Conservation (phyloP, 2,888 invertebrate species). For the Agrochola litura region DNA sequence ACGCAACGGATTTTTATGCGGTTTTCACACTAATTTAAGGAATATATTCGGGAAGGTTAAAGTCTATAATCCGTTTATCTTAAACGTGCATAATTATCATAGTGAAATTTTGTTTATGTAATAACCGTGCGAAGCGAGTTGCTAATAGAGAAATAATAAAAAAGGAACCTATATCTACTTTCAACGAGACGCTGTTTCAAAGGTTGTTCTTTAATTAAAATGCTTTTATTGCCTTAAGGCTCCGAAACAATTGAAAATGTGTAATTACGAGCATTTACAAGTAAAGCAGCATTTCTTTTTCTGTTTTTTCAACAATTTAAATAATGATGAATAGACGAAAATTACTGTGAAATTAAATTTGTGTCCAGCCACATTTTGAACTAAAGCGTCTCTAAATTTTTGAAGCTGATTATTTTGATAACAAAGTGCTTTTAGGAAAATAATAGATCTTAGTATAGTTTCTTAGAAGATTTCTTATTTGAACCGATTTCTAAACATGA, state of each 20-base stretch:
- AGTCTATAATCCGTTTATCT: too few species aligned
- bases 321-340: background rate
- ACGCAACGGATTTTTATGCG: too few species aligned
- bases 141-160: background rate
- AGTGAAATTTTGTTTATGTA: too few species aligned
- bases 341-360: background rate
- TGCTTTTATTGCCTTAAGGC: background rate
- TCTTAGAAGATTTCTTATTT: background rate
- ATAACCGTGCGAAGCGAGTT: background rate
- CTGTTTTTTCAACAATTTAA: background rate
- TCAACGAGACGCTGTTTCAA: background rate
- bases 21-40: too few species aligned
- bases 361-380: background rate
- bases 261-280: background rate
- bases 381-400: background rate
- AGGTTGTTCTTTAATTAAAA: background rate
- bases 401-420: background rate
- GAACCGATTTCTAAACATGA: background rate
- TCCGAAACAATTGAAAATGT: too few species aligned
- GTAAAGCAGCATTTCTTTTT: background rate
- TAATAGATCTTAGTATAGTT: background rate
- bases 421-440: background rate
- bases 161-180: too few species aligned
- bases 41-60: too few species aligned
- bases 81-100: too few species aligned